Base-by-base conservation (phyloP, 2,113 vertebrate species). In the Tetraodon nigroviridis region DNA sequence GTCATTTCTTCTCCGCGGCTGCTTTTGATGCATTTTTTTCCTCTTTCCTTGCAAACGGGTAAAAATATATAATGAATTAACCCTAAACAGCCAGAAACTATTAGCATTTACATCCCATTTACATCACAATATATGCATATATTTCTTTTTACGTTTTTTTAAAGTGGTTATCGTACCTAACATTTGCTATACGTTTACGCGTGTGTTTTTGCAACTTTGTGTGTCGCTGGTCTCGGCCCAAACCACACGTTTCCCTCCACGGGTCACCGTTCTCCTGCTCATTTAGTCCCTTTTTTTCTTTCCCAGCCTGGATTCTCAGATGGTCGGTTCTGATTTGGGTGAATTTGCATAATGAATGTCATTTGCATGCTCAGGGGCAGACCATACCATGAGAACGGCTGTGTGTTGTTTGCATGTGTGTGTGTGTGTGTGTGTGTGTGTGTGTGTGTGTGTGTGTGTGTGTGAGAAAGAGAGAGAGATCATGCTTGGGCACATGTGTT, bases 331-430 rank as follows among this genome's bases (percentile, higher is more conserved):
- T 93, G 84, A 95, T 96, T 96, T 96, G 93, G 94, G 94, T 95
- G 85, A 64, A 96, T 97, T 94, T 96, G 93, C 93, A 97, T 97
- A 96, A 95, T 94, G 92, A 91, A 92, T 88, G 92, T 94, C 89
- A 95, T 97, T 96, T 95, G 91, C 93, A 97, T 97, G 94, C 94
- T 92, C 88, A 89, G 93, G 92, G 92, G 92, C 92, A 90, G 90
- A 89, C 91, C 86, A 89, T 91, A 91, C 89, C 92, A 92, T 92
- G 92, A 92, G 92, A 92, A 92, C 89, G 72, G 69, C 80, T 75
- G 67, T 75, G 82, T 77, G 65, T 69, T 84, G 75, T 80, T 58
- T 82, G 58, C 80, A 67, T 71, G 66, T 71, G 68, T 55, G 56
- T 72, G 78, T 77, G 67, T 63, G 62, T 69, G 62, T 58, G 65